Evolutionary conservation across 2,113 vertebrate genomes (phyloP), one percentile per base, ranked within the genome.

Genomic region (Rana temporaria): DNA sequence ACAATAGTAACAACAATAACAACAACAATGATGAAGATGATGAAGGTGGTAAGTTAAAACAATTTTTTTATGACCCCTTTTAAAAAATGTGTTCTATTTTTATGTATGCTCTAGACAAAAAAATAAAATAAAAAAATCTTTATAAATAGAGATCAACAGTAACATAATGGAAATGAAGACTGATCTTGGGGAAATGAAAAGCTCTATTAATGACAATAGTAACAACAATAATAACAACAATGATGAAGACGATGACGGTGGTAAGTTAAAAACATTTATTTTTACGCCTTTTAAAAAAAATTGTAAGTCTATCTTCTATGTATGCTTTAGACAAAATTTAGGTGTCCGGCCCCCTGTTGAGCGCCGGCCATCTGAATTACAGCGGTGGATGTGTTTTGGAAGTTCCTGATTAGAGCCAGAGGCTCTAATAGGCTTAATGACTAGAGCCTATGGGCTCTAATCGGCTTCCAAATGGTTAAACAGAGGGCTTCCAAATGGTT

Each of bases 181-280:
- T 9, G 57, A n/a, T 34, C 16, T 32, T 11, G n/a, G 24, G 20
- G 15, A 62, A 30, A 17, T 6, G 20, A 75, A 75, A 12, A 16
- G 3, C 22, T n/a, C 15, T 24, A 63, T 15, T 12, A 63, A 63
- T 24, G 24, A 26, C 8, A 63, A 24, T 26, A 24, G 2, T 63
- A 24, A 63, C 24, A 55, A 7, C n/a, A 67, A 67, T 26, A 78
- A 82, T 52, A 82, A 82, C 63, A 82, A 82, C 53, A 66, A 82
- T 11, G 17, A n/a, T 15, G 38, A 66, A 19, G 75, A 82, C 18
- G 81, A 81, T 6, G 67, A 75, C 16, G 81, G 59, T 30, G 81
- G 63, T 76, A 74, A 48, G 78, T 69, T 11, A 48, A 8, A 8
- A 48, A 6, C 1, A 48, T 48, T 48, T 48, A n/a, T 11, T 48